A percentile compares a stretch with the other conserved stretches of the same genome.
These are phyloP conservation scores for Carollia perspicillata DNA, from an alignment of 2,113 vertebrate genomes.

Conservation along the genomic window DNA sequence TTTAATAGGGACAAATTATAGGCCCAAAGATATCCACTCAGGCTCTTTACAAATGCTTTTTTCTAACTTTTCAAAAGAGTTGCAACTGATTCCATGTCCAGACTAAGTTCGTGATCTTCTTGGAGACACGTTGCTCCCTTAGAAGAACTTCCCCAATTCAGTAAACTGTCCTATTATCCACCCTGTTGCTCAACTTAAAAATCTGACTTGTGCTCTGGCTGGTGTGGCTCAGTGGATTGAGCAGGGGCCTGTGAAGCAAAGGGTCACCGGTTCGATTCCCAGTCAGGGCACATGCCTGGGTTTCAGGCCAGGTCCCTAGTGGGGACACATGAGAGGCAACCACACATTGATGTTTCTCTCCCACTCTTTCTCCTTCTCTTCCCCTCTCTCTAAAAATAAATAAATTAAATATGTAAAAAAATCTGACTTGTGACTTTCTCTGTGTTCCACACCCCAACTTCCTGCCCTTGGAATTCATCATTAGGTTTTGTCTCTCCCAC, in stretches of 20 bases:
- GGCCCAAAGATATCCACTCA: not conserved
- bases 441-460: not conserved
- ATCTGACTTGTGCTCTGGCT: not conserved
- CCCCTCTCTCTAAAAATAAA: too few relatives aligned
- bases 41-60: not conserved
- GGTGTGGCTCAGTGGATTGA: too few relatives aligned
- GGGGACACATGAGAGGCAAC: too few relatives aligned
- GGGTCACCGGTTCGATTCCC: too few relatives aligned
- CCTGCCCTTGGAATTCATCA: not conserved
- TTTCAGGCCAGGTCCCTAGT: too few relatives aligned
- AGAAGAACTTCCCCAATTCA: not conserved
- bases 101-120: not conserved
- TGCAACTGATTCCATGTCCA: not conserved
- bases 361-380: too few relatives aligned
- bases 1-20: not conserved
- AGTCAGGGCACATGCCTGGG: too few relatives aligned
- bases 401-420: not conserved
- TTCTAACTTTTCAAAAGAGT: not conserved
- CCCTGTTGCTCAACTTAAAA: not conserved
- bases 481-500: not conserved
- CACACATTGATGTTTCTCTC: too few relatives aligned
- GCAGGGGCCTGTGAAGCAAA: too few relatives aligned
- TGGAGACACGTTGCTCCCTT: not conserved
- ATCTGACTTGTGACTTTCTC: not conserved
- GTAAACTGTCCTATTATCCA: not conserved